phyloP scores from a whole-genome alignment of 2,113 vertebrate species.

The Leuciscus idus region DNA sequence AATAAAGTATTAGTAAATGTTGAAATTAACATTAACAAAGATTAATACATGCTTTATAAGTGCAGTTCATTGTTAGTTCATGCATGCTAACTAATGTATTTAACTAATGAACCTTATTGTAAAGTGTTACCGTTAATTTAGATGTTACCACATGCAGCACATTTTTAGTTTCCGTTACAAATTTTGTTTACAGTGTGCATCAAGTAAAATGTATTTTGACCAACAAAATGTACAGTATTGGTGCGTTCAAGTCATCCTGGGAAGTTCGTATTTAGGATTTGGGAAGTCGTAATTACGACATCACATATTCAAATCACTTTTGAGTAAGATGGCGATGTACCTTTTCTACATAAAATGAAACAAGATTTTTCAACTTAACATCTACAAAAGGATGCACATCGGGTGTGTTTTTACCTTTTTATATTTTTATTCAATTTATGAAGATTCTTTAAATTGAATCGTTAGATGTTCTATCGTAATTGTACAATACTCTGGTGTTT shows the following conservation, averaged over 20 bases:
- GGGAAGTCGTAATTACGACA: not conserved
- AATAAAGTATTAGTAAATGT: too few relatives aligned
- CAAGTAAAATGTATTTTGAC: not conserved
- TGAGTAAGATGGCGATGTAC: not conserved
- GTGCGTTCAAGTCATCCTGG: not conserved
- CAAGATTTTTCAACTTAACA: not conserved
- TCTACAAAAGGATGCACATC: not conserved
- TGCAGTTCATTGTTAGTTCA: too few relatives aligned
- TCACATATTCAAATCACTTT: not conserved
- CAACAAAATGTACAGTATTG: not conserved
- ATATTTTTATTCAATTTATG: not conserved
- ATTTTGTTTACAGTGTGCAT: not conserved
- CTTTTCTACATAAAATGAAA: not conserved
- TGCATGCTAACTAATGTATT: too few relatives aligned
- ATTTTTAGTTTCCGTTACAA: not conserved
- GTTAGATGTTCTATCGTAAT: not conserved
- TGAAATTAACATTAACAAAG: too few relatives aligned
- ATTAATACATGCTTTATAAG: too few relatives aligned
- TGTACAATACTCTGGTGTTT: not conserved
- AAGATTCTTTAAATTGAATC: not conserved
- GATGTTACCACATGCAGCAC: not conserved
- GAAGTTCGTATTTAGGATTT: not conserved
- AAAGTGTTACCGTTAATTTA: not conserved
- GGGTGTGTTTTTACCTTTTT: not conserved
- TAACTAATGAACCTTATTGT: too few relatives aligned